Evolutionary conservation across 2,888 invertebrate genomes (phyloP).

Genomic region (Endotricha flammealis): DNA sequence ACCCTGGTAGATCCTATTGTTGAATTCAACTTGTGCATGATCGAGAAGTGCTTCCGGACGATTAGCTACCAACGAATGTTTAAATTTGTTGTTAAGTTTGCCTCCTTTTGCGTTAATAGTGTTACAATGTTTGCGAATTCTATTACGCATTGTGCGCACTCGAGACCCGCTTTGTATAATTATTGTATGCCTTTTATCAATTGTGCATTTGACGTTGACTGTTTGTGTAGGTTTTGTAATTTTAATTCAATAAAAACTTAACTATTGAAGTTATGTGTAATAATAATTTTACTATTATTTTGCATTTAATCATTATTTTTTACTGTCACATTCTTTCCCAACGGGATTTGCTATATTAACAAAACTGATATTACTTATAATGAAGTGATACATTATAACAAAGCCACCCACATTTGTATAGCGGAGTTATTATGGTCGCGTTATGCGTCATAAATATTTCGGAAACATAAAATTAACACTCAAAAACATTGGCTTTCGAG

Average conservation of each 20-base stretch:
- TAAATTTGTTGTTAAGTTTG: conserved; percentile 74
- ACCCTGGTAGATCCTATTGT: conserved; percentile 65
- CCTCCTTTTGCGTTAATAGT: conserved; percentile 75
- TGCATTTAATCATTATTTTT: no score
- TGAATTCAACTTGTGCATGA: conserved; percentile 60
- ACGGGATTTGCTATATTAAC: no score
- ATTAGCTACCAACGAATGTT: conserved; percentile 71
- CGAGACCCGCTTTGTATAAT: conserved; percentile 46
- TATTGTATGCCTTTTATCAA: conserved; percentile 54
- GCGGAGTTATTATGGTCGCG: conserved; percentile 68
- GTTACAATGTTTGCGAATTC: conserved; percentile 75
- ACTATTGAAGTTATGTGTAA: no score
- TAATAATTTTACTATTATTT: no score
- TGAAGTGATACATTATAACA: conserved; percentile 68
- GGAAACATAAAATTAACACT: conserved; percentile 77
- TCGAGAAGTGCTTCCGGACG: conserved; percentile 67
- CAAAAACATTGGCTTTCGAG: conserved; percentile 73
- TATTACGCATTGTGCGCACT: conserved; percentile 73
- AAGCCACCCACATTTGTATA: conserved; percentile 77
- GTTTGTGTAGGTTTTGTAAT: conserved; percentile 36
- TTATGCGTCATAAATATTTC: conserved; percentile 78
- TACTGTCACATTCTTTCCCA: no score
- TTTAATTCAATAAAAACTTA: no score
- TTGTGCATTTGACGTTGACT: conserved; percentile 60
- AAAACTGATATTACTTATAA: conserved; percentile 43